A percentile compares a stretch with the other conserved stretches of the same genome.
phyloP scores from a whole-genome alignment of 2,797 vertebrate species.

The Pelodytes ibericus region DNA sequence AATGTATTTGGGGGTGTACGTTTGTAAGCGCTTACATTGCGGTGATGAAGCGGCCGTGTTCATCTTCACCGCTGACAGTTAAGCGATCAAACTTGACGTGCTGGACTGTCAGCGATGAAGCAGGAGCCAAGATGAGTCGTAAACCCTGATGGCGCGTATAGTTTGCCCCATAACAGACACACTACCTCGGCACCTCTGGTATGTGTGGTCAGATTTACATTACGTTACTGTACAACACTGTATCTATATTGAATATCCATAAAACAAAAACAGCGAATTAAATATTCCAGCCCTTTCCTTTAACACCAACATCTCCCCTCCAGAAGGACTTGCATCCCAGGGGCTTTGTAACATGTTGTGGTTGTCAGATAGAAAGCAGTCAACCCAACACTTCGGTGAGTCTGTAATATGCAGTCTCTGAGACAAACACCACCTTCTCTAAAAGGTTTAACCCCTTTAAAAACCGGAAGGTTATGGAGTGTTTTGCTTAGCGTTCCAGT shows the following conservation, averaged over 20 bases:
- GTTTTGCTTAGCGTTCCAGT: not conserved
- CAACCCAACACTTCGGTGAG: not conserved
- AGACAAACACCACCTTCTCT: conserved; percentile 2
- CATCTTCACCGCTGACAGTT: too few relatives aligned
- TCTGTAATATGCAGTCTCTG: conserved; percentile 1
- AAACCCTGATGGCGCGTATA: too few relatives aligned
- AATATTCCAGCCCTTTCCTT: not conserved
- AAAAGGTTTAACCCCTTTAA: not conserved
- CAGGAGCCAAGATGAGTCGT: too few relatives aligned
- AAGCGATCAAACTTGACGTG: too few relatives aligned
- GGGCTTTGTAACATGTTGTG: not conserved
- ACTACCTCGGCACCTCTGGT: too few relatives aligned
- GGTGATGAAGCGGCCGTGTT: too few relatives aligned
- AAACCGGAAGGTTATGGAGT: not conserved
- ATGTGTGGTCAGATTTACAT: too few relatives aligned
- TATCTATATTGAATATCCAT: not conserved
- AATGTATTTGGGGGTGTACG: too few relatives aligned
- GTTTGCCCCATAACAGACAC: too few relatives aligned
- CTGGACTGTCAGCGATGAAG: too few relatives aligned
- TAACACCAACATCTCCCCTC: not conserved
- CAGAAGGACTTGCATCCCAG: not conserved
- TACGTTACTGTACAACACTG: too few relatives aligned
- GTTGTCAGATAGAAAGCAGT: conserved; percentile 13
- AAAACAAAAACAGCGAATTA: not conserved
- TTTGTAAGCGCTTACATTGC: too few relatives aligned